Evolutionary conservation across 2,113 vertebrate species (phyloP).

Genomic region (Arenaria interpres): DNA sequence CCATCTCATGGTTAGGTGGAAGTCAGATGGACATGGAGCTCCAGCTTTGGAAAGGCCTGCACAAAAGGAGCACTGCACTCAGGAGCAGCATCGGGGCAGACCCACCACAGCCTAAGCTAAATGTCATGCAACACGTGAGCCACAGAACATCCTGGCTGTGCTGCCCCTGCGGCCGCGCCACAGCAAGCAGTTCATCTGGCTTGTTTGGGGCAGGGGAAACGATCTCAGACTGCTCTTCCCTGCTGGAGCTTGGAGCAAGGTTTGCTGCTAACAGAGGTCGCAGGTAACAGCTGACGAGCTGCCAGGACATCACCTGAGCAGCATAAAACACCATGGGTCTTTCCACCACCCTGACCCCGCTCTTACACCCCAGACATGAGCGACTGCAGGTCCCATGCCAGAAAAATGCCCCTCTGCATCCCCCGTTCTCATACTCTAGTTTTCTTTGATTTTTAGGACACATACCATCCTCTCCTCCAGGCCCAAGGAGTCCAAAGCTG

Average conservation of each 20-base stretch:
- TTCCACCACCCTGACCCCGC: background rate
- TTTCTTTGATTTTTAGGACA: background rate
- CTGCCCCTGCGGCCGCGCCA: fast-evolving
- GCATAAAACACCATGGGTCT: background rate
- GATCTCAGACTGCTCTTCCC: background rate
- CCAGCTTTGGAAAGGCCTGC: background rate
- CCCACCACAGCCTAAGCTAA: background rate
- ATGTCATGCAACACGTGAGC: background rate
- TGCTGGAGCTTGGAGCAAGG: background rate
- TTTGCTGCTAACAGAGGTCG: background rate
- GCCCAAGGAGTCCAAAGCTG: background rate
- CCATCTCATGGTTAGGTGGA: background rate
- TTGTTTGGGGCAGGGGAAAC: background rate
- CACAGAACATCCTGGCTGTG: background rate
- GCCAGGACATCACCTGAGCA: background rate
- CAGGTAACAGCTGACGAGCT: background rate
- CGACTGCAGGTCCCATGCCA: background rate
- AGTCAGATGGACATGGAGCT: background rate
- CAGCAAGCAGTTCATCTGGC: background rate
- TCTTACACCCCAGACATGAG: background rate
- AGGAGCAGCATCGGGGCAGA: background rate
- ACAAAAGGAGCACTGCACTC: background rate
- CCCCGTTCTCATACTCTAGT: background rate
- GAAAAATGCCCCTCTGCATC: fast-evolving
- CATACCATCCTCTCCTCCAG: background rate